Evolutionary conservation across 2,888 invertebrate genomes (phyloP).

Genomic region (Mimachlamys varia): DNA sequence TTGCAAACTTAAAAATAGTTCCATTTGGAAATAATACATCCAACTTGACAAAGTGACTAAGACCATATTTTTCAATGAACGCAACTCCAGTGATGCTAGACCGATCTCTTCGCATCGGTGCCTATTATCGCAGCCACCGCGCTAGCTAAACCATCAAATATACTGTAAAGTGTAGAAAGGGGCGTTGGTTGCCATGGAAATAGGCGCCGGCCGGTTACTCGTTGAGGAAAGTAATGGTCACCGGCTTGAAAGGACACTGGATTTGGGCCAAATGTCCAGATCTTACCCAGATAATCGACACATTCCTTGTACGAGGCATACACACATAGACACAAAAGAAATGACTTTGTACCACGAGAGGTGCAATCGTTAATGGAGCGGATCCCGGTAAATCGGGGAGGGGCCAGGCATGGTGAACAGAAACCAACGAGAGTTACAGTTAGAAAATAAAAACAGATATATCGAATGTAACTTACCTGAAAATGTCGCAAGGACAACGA

Average conservation of each 20-base stretch:
- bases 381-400: no score
- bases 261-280: not conserved
- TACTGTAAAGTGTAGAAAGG: not conserved
- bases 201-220: not conserved
- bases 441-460: not conserved
- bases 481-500: not conserved
- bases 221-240: no score
- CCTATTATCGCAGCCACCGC: not conserved
- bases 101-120: not conserved
- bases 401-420: no score
- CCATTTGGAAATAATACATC: no score
- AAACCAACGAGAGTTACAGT: no score
- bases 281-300: not conserved
- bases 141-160: not conserved
- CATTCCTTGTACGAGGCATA: not conserved
- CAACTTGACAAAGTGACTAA: no score
- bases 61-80: not conserved
- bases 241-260: not conserved
- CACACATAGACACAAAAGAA: not conserved
- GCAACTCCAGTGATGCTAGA: not conserved
- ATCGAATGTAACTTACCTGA: not conserved
- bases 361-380: not conserved
- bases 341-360: not conserved
- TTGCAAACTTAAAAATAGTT: no score
- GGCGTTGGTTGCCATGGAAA: slow-evolving; percentile 4